Evolutionary conservation across 2,888 invertebrate species (phyloP), one percentile per base, ranked within the genome.

Genomic region (Epinotia brunnichana): DNA sequence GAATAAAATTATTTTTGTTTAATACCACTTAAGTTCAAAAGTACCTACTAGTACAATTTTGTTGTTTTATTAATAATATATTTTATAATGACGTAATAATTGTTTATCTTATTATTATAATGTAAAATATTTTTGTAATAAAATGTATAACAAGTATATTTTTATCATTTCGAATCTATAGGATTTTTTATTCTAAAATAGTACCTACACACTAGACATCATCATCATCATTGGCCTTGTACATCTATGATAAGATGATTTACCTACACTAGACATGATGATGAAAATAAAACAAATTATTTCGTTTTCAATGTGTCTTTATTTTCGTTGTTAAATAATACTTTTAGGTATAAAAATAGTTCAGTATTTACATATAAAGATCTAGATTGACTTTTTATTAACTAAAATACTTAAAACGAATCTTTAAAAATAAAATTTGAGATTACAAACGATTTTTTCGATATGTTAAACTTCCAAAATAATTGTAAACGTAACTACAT

Each of bases 271-370:
- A 39, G 21, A 2, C 9, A 53, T 39, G 11, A 10, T 21, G 4
- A 13, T 9, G 17, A 10, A 53, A 48, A 17, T 17, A 15, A 59
- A 48, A 15, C 44, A 56, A 39, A 35, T 41, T 4, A 19, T 13
- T 48, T 39, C 3, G 3, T 41, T 68, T 15, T 48, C 24, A 53
- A 77, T 80, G 74, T 82, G 78, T 83, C 80, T 81, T 68, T 76
- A 76, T 74, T 77, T 81, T 85, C 82, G 81, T 81, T 83, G 78
- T 82, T 83, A 81, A 82, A 82, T 88, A 87, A 88, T 88, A 88
- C 86, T 88, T 86, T 82, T 79, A 79, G 82, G 83, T 85, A 81
- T 79, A 82, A 83, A 83, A 84, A 80, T 80, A 74, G 64, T 74
- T 71, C 74, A 76, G 74, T 80, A 87, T 85, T 84, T 85, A 87